phyloP scores from a whole-genome alignment of 2,797 vertebrate species.

The Lepus oiostolus region DNA sequence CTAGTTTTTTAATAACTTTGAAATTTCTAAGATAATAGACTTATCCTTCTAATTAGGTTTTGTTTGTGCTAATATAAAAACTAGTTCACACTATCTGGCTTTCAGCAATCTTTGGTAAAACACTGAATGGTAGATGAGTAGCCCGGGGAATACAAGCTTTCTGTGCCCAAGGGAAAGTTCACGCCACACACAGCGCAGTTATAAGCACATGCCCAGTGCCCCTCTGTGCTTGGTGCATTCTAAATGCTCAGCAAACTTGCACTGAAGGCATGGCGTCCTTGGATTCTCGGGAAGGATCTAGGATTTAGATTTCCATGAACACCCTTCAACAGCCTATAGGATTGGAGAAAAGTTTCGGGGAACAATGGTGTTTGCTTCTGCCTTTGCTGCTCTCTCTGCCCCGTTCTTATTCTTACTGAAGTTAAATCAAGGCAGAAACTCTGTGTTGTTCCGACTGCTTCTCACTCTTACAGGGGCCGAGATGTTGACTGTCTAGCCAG shows the following conservation, averaged over 20 bases:
- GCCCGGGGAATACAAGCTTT: background rate
- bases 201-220: background rate
- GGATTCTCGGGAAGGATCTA: background rate
- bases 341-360: background rate
- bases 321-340: background rate
- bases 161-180: background rate
- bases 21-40: background rate
- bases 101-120: background rate
- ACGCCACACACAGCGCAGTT: background rate
- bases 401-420: background rate
- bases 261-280: background rate
- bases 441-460: background rate
- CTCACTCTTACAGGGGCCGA: background rate
- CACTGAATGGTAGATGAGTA: background rate
- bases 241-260: background rate
- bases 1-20: background rate
- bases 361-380: background rate
- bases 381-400: background rate
- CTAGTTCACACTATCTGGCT: background rate
- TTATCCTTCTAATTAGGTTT: slow-evolving; percentile 11
- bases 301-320: background rate
- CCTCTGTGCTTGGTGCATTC: background rate
- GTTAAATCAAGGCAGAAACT: background rate
- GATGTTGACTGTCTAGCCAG: background rate
- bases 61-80: background rate